These are phyloP conservation scores for Heterodera schachtii DNA, from an alignment of 1,140 invertebrate genomes.

Conservation along the genomic window DNA sequence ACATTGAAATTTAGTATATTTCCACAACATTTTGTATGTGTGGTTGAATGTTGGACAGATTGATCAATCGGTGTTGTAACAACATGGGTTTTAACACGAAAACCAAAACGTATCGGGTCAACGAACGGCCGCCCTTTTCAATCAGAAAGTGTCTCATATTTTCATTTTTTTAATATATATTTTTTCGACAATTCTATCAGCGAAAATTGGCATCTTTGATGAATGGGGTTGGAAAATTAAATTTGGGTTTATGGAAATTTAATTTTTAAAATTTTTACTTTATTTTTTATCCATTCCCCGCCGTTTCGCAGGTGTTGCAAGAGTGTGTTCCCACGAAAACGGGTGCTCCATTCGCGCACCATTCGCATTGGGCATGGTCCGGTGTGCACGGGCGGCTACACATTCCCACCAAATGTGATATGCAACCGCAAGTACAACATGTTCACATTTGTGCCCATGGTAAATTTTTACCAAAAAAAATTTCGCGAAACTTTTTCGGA, in stretches of 20 bases:
- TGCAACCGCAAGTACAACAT: constrained; percentile 99
- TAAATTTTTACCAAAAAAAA: constrained; percentile 67
- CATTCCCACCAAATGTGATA: constrained; percentile 91
- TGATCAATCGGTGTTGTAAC: background rate
- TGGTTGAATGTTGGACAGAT: background rate
- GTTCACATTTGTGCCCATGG: constrained; percentile 93
- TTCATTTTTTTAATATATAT: constrained; percentile 22
- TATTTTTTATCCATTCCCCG: constrained; percentile 14
- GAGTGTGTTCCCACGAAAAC: constrained; percentile 46
- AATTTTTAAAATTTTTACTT: constrained; percentile 11
- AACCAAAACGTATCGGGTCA: constrained; percentile 29
- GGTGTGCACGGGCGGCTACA: constrained; percentile 66
- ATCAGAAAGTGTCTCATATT: constrained; percentile 23
- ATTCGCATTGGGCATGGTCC: constrained; percentile 69
- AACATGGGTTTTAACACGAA: constrained; percentile 9
- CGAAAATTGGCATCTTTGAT: background rate
- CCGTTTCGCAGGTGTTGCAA: constrained; percentile 54
- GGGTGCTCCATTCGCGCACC: constrained; percentile 67
- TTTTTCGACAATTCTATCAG: background rate
- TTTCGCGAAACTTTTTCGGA: background rate
- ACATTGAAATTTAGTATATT: too few species aligned
- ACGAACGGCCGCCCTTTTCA: constrained; percentile 32
- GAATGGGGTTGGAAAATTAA: too few species aligned
- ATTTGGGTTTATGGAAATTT: background rate
- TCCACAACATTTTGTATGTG: too few species aligned